Evolutionary conservation across 2,113 vertebrate species (phyloP).

Genomic region (Mellivora capensis): DNA sequence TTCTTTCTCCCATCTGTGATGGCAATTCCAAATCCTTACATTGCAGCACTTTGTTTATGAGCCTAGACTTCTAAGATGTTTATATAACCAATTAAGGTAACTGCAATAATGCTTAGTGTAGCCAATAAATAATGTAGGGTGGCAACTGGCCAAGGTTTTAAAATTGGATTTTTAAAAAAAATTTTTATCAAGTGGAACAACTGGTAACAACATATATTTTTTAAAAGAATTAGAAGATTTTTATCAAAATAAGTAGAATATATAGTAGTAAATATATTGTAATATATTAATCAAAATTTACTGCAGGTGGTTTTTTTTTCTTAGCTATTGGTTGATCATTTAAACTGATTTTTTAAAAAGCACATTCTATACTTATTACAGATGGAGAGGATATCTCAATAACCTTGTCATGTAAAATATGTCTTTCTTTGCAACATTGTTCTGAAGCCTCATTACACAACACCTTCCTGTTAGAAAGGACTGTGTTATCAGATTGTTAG

Average conservation of each 20-base stretch:
- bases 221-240: not conserved
- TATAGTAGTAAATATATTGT: not conserved
- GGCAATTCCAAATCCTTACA: constrained; percentile 38
- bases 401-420: not conserved
- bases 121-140: constrained; percentile 59
- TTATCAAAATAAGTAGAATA: not conserved
- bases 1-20: not conserved
- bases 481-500: not conserved
- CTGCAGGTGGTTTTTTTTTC: not conserved
- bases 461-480: not conserved
- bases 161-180: not conserved
- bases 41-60: constrained; percentile 25
- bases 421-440: not conserved
- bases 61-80: constrained; percentile 65
- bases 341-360: not conserved
- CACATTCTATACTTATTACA: not conserved
- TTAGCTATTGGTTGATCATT: not conserved
- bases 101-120: constrained; percentile 54
- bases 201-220: not conserved
- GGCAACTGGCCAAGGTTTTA: not conserved
- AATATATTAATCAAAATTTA: not conserved
- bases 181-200: not conserved
- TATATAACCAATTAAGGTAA: constrained; percentile 71
- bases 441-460: not conserved
- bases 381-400: not conserved